Base-by-base conservation (phyloP, 2,888 invertebrate species). In the Cephalotes varians region DNA sequence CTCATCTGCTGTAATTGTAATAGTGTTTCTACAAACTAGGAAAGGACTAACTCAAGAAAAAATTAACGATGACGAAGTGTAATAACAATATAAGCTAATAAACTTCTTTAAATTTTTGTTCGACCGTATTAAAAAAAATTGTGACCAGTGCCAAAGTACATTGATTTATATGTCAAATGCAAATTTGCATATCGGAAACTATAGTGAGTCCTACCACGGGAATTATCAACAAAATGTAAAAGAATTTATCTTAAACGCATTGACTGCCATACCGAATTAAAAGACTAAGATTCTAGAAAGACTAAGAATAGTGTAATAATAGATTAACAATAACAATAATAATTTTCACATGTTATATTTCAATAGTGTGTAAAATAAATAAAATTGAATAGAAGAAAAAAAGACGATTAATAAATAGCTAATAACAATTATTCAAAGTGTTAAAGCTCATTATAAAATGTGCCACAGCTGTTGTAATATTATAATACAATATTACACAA, bases 131-230 rank as follows among this genome's bases (percentile, higher is more conserved):
- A 18, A 18, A 58, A 25, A 9, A 79, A 18, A 18, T 34, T 67
- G 54, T 65, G 31, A 77, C 9, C 31, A 58, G 44, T 77, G 77
- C 56, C 77, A 77, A 79, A 79, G 34, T 58, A 79, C 67, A 28
- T 54, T 21, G 34, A 44, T 54, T 28, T 15, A 51, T 18, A 54
- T 10, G 12, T 40, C 10, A 37, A 54, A 37, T 54, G 40, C 10
- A 40, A 12, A 4, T 51, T 47, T 47, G 25, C 18, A 6, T 47
- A n/a, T 2, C 44, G 18, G 1, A 34, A 25, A 49, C 15, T 64
- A 12, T 40, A 37, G 18, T 37, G 37, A 51, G 4, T 34, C 10
- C 2, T 15, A 62, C 2, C 15, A 25, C 18, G 15, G 18, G 6
- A 60, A 7, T 34, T 49, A 37, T 18, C 25, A 15, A 15, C n/a